phyloP scores from a whole-genome alignment of 2,888 invertebrate genomes.

The Drosophila picticornis region DNA sequence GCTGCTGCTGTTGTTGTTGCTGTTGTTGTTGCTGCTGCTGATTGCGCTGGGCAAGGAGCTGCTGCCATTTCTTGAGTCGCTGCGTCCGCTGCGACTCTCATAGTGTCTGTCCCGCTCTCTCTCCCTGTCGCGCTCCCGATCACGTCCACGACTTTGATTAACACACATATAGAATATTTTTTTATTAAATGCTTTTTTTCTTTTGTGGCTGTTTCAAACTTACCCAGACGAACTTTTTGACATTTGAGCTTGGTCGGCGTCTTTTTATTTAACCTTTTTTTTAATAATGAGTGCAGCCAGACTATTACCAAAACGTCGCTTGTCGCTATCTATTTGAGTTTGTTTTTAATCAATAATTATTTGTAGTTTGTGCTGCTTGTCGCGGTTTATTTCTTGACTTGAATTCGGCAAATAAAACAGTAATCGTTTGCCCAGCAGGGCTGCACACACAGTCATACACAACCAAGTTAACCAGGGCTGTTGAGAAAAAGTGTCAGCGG shows the following conservation, averaged over 20 bases:
- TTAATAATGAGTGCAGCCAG: background rate
- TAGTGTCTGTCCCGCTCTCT: slow-evolving; percentile 76
- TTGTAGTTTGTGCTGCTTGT: too few species aligned
- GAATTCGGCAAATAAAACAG: slow-evolving; percentile 26
- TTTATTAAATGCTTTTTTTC: background rate
- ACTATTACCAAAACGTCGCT: background rate
- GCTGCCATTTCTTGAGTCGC: slow-evolving; percentile 68
- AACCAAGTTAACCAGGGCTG: slow-evolving; percentile 20
- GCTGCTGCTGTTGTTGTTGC: slow-evolving; percentile 39
- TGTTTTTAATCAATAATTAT: background rate
- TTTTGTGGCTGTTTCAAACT: slow-evolving; percentile 26
- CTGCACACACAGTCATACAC: slow-evolving; percentile 4
- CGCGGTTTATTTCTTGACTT: slow-evolving; percentile 1
- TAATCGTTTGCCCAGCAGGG: slow-evolving; percentile 51
- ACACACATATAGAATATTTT: background rate
- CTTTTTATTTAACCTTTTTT: slow-evolving; percentile 1
- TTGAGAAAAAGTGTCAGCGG: background rate
- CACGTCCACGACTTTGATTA: slow-evolving; percentile 59
- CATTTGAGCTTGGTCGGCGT: slow-evolving; percentile 48
- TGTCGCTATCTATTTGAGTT: background rate
- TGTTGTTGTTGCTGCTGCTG: slow-evolving; percentile 48
- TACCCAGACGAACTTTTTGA: slow-evolving; percentile 68
- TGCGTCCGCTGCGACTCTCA: slow-evolving; percentile 47
- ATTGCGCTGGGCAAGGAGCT: slow-evolving; percentile 22
- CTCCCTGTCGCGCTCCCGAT: slow-evolving; percentile 77